A percentile compares a stretch with the other conserved stretches of the same genome.
Evolutionary conservation across 2,797 vertebrate genomes (phyloP).

Genomic region (Myotis planiceps): DNA sequence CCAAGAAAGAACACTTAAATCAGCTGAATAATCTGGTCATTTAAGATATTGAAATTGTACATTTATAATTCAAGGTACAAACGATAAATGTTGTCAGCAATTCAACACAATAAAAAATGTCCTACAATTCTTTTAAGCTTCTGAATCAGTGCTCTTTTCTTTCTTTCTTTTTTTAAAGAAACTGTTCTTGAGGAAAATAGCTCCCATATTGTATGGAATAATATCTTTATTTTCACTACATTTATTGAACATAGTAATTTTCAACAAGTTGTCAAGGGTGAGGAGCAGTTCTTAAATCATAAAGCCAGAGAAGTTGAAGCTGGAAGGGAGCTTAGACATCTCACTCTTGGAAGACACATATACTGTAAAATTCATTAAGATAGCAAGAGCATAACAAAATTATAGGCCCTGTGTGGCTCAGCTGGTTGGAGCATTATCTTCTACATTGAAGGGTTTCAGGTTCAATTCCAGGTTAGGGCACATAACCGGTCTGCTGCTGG

Average conservation of each 20-base stretch:
- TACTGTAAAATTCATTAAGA: neutral
- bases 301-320: neutral
- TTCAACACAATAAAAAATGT: neutral
- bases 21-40: neutral
- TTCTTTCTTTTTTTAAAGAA: neutral
- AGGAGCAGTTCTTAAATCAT: neutral
- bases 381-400: neutral
- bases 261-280: neutral
- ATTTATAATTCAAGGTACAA: slow-evolving; percentile 33
- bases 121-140: neutral
- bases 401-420: neutral
- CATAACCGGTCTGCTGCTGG: neutral
- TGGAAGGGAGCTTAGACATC: neutral
- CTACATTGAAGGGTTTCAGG: neutral
- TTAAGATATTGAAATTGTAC: neutral
- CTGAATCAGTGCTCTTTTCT: neutral
- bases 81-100: neutral
- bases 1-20: slow-evolving; percentile 38
- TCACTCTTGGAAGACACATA: neutral
- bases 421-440: neutral
- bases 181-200: neutral
- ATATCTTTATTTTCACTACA: slow-evolving; percentile 21
- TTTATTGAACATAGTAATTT: slow-evolving; percentile 14
- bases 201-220: neutral
- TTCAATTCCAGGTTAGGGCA: neutral